A percentile compares a stretch with the other conserved stretches of the same genome.
These are phyloP conservation scores for Agriopis aurantiaria DNA, from an alignment of 2,888 invertebrate genomes.

Conservation along the genomic window DNA sequence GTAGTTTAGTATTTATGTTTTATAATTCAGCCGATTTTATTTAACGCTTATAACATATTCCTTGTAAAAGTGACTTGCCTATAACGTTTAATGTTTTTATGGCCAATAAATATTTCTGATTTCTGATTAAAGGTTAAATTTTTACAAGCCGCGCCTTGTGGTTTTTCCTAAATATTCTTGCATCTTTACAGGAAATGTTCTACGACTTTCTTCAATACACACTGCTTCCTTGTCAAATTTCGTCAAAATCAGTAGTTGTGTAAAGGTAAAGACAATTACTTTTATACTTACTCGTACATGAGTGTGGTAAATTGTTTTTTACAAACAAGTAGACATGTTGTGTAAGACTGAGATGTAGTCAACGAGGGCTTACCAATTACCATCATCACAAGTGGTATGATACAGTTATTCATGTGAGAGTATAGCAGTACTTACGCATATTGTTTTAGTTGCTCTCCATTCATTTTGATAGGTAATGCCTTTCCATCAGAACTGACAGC, in stretches of 20 bases:
- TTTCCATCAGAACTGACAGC: constrained; percentile 74
- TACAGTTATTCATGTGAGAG: too few relatives aligned
- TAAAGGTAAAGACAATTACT: neutral
- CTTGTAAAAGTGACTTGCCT: too few relatives aligned
- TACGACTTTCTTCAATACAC: too few relatives aligned
- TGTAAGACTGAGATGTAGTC: too few relatives aligned
- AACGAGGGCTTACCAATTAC: too few relatives aligned
- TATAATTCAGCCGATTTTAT: too few relatives aligned
- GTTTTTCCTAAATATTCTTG: neutral
- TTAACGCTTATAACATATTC: too few relatives aligned
- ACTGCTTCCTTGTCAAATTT: neutral
- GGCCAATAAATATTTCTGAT: too few relatives aligned
- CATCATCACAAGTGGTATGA: too few relatives aligned
- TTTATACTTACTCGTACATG: neutral
- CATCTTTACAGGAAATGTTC: neutral
- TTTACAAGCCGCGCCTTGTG: neutral
- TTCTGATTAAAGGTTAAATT: neutral
- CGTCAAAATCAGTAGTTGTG: neutral
- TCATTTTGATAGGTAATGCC: constrained; percentile 88
- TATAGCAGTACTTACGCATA: constrained; percentile 86
- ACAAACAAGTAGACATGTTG: too few relatives aligned
- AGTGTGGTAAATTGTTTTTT: neutral
- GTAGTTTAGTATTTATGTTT: too few relatives aligned
- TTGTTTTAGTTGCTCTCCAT: constrained; percentile 87
- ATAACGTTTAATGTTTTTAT: too few relatives aligned